Base-by-base conservation (phyloP, 2,797 vertebrate genomes). In the Masticophis lateralis region DNA sequence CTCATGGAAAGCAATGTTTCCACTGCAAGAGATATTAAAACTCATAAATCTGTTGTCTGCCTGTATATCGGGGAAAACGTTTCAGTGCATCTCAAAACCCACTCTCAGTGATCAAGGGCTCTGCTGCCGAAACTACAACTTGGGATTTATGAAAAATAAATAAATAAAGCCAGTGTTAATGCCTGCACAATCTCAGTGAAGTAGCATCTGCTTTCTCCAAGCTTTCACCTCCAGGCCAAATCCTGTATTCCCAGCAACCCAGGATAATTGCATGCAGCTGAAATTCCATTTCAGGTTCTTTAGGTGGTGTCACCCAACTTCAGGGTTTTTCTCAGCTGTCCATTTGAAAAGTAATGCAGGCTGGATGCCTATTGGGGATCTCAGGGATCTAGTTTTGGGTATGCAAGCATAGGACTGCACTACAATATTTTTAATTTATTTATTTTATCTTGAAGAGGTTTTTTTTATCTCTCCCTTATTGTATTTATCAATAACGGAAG, bases 1-100 rank as follows among this genome's bases (percentile, higher is more conserved):
- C 51, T 93, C 69, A 88, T 47, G 63, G 18, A 79, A 91, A 87
- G 69, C 59, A 91, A 66, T n/a, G 12, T 86, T 83, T 89, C 87
- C 53, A 66, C 53, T 92, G 74, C 59, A 43, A 69, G 13, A n/a
- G 57, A 86, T 92, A 89, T 94, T 93, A 92, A 92, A 92, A 86
- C 87, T 74, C 28, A 91, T 92, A 56, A 94, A 91, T 93, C 92
- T 91, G 66, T 87, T 91, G 53, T 16, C 57, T 63, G 57, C 22
- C 87, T 93, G 57, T 14, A 55, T 91, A 86, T 89, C 37, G n/a
- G 69, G 60, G 87, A 56, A 69, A 91, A 86, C 2, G 10, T 27
- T 60, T 66, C 61, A 69, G 83, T 89, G n/a, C 69, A 91, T 91
- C n/a, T 86, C 88, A 74, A 59, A 86, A 27, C 37, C 87, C 43